Evolutionary conservation across 2,888 invertebrate genomes (phyloP).

Genomic region (Rapana venosa): DNA sequence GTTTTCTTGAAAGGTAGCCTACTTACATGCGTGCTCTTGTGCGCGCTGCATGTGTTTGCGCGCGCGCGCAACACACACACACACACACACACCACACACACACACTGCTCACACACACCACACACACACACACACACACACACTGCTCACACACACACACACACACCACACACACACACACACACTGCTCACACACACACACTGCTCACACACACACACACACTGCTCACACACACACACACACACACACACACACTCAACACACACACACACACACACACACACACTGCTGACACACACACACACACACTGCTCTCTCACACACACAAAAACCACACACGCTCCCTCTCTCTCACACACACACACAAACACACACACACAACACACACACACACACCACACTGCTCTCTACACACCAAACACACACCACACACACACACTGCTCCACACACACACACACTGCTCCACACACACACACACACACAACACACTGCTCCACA

Average conservation of each 20-base stretch:
- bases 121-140: constrained; percentile 2
- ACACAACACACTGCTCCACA: too few relatives aligned
- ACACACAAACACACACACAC: too few relatives aligned
- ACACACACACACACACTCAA: not conserved
- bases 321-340: not conserved
- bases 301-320: not conserved
- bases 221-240: constrained; percentile 18
- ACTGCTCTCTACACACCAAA: too few relatives aligned
- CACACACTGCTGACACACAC: not conserved
- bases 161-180: constrained; percentile 32
- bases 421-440: too few relatives aligned
- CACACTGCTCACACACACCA: too few relatives aligned
- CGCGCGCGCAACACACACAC: not conserved
- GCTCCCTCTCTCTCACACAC: too few relatives aligned
- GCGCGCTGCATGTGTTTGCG: too few relatives aligned
- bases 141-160: constrained; percentile 15
- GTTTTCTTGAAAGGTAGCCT: too few relatives aligned
- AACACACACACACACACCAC: too few relatives aligned
- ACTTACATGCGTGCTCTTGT: too few relatives aligned
- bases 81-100: constrained; percentile 4
- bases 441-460: too few relatives aligned
- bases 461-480: too few relatives aligned
- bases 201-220: not conserved
- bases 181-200: constrained; percentile 2
- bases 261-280: constrained; percentile 15